Percentiles rank a stretch among this genome's conserved stretches.
These are phyloP conservation scores for Leistus spinibarbis DNA, from an alignment of 2,888 invertebrate genomes.

Conservation along the genomic window DNA sequence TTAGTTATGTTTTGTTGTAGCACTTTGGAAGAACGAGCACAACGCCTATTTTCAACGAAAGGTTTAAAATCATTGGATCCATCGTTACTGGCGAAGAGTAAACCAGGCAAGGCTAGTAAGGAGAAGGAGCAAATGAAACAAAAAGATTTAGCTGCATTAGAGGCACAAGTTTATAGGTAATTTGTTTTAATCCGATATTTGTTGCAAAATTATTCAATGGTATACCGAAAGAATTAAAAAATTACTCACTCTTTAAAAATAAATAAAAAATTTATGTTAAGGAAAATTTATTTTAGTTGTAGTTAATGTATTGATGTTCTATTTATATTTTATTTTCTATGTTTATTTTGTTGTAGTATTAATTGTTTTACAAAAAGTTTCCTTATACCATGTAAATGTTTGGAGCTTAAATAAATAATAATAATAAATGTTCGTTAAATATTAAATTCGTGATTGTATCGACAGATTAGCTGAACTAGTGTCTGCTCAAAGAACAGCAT, in stretches of 20 bases:
- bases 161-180: conserved; percentile 86
- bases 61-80: conserved; percentile 93
- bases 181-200: conserved; percentile 8
- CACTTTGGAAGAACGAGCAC: conserved; percentile 95
- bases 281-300: too few species aligned
- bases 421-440: not conserved
- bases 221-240: too few species aligned
- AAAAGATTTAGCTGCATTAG: conserved; percentile 85
- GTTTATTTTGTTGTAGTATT: too few species aligned
- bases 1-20: conserved; percentile 51
- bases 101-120: conserved; percentile 70
- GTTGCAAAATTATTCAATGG: too few species aligned
- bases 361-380: too few species aligned
- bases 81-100: conserved; percentile 88
- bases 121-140: conserved; percentile 72
- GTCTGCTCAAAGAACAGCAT: conserved; percentile 83
- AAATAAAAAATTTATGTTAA: too few species aligned
- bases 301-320: too few species aligned
- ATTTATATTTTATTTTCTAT: too few species aligned
- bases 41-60: conserved; percentile 94
- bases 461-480: conserved; percentile 82
- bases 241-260: too few species aligned
- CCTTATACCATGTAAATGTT: too few species aligned
- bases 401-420: too few species aligned
- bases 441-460: too few species aligned